Conservation (phyloP, 1,140 invertebrate species). For the Hycleus phaleratus region DNA sequence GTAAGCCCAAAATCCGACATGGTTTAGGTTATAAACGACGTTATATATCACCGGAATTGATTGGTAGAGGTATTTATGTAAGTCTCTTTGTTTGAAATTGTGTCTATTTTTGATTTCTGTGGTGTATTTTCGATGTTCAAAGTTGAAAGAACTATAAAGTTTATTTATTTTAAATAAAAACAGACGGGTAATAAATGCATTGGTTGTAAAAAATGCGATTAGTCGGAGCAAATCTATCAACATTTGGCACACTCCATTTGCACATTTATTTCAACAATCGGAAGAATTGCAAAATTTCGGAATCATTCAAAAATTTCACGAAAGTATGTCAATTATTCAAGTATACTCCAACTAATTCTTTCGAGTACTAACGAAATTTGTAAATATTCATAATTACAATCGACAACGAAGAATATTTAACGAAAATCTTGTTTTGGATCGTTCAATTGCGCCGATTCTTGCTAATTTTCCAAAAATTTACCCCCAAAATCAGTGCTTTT, state of each 20-base stretch:
- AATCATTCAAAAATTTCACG: no score
- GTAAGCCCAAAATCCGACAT: slow-evolving; percentile 14
- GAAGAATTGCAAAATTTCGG: no score
- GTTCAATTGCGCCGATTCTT: no score
- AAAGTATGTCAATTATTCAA: no score
- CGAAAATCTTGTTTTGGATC: no score
- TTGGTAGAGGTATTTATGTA: slow-evolving; percentile 32
- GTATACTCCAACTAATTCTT: no score
- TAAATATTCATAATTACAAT: no score
- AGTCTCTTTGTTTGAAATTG: slow-evolving; percentile 13
- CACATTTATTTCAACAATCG: background rate
- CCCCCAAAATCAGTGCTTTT: no score
- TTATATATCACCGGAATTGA: slow-evolving; percentile 27
- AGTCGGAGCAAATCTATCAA: background rate
- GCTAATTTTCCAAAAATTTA: no score
- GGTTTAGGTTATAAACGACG: slow-evolving; percentile 27
- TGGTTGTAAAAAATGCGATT: background rate
- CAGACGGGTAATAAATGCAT: background rate
- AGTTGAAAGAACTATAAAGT: background rate
- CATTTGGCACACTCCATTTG: background rate
- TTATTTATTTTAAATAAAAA: background rate
- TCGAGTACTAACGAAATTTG: no score
- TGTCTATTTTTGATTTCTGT: background rate
- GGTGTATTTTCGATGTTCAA: slow-evolving; percentile 5
- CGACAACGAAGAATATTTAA: no score